Conservation (phyloP, 2,113 vertebrate species). For the Xiphophorus hellerii region DNA sequence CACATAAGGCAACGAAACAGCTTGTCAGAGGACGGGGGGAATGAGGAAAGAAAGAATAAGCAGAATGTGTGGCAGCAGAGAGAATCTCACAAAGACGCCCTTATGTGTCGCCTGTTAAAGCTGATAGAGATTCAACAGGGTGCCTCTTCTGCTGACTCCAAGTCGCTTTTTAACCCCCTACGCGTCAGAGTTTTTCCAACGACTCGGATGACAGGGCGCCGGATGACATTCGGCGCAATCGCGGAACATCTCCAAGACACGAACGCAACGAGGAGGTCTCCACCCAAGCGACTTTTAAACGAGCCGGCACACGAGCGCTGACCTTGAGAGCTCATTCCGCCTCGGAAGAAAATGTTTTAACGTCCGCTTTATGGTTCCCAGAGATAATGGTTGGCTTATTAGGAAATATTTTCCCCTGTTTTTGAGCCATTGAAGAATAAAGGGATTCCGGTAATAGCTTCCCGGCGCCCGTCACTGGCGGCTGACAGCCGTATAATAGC, state of each 20-base stretch:
- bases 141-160: constrained; percentile 38
- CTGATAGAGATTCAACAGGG: constrained; percentile 69
- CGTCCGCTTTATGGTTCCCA: constrained; percentile 56
- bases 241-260: constrained; percentile 59
- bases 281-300: constrained; percentile 70
- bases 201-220: constrained; percentile 21
- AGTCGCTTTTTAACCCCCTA: constrained; percentile 22
- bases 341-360: constrained; percentile 62
- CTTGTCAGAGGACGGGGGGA: constrained; percentile 9
- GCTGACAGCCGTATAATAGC: constrained; percentile 25
- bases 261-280: constrained; percentile 49
- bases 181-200: constrained; percentile 29
- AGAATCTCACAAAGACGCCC: constrained; percentile 58
- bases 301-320: constrained; percentile 58
- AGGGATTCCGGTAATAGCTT: constrained; percentile 32
- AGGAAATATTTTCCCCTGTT: constrained; percentile 39
- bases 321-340: constrained; percentile 69
- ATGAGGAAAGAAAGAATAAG: neutral
- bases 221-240: constrained; percentile 62
- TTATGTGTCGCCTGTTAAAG: constrained; percentile 53
- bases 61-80: constrained; percentile 41
- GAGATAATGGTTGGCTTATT: constrained; percentile 63
- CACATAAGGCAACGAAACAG: constrained; percentile 53
- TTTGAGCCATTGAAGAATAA: constrained; percentile 43
- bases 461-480: constrained; percentile 15